Percentiles rank a stretch among this genome's conserved stretches.
Conservation (phyloP, 2,888 invertebrate species). For the Brenthis hecate region DNA sequence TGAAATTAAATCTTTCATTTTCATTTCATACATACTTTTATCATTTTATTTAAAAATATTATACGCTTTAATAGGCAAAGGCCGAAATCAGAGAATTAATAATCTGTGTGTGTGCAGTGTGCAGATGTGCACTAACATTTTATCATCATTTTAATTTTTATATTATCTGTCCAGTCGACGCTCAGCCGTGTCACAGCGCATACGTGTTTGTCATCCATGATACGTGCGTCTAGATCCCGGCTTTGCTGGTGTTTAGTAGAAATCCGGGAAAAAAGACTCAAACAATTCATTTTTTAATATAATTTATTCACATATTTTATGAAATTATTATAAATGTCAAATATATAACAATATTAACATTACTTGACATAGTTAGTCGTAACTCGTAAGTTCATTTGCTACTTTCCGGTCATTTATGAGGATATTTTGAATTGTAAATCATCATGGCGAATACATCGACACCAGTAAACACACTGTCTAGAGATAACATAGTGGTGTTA, state of each 20-base stretch:
- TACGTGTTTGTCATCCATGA: too few relatives aligned
- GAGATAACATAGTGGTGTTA: conserved; percentile 59
- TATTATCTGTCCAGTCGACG: neutral
- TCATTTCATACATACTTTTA: too few relatives aligned
- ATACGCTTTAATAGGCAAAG: neutral
- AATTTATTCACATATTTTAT: too few relatives aligned
- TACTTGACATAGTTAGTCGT: neutral
- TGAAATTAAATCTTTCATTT: too few relatives aligned
- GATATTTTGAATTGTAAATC: neutral
- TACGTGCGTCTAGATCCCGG: neutral
- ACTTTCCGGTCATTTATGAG: neutral
- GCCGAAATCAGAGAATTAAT: neutral
- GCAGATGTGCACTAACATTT: neutral
- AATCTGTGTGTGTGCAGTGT: too few relatives aligned
- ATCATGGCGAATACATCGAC: conserved; percentile 58
- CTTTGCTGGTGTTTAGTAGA: neutral
- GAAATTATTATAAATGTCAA: too few relatives aligned
- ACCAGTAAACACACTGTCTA: conserved; percentile 59
- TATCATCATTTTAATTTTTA: too few relatives aligned
- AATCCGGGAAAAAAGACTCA: neutral
- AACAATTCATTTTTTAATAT: too few relatives aligned
- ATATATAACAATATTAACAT: too few relatives aligned
- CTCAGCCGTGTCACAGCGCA: neutral
- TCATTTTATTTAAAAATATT: too few relatives aligned
- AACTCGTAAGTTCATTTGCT: neutral